phyloP scores from a whole-genome alignment of 2,888 invertebrate genomes.

The Hirtodrosophila duncani region DNA sequence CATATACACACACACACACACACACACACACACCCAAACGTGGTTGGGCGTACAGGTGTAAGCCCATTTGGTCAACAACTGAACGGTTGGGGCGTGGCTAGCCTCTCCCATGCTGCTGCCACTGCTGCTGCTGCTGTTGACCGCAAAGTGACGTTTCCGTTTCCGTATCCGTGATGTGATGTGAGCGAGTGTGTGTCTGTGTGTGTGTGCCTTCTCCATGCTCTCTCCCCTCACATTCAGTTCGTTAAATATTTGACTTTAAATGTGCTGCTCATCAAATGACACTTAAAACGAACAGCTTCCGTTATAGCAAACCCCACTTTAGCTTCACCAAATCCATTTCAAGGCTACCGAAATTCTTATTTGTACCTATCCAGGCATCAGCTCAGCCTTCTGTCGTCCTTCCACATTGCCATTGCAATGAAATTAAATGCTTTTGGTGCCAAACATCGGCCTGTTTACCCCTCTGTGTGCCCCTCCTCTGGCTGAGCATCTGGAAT shows the following conservation, averaged over 20 bases:
- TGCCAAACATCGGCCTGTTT: no score
- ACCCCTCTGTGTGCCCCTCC: no score
- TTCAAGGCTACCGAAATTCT: no score
- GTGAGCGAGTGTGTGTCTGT: constrained; percentile 17
- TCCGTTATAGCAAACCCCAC: no score
- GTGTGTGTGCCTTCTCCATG: background rate
- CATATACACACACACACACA: background rate
- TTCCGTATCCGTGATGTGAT: constrained; percentile 54
- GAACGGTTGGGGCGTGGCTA: constrained; percentile 34
- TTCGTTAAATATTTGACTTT: constrained; percentile 44
- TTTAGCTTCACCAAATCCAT: no score
- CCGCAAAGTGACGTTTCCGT: constrained; percentile 68
- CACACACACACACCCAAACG: background rate
- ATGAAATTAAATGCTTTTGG: constrained; percentile 30
- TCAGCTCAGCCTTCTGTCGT: no score
- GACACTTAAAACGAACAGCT: no score
- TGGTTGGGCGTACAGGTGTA: constrained; percentile 1
- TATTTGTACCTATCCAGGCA: no score
- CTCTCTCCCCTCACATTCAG: background rate
- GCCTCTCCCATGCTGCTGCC: no score
- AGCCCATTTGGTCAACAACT: constrained; percentile 10
- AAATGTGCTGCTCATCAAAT: no score
- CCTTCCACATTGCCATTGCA: background rate
- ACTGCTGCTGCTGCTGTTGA: constrained; percentile 49
- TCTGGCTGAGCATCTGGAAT: no score